Evolutionary conservation across 2,888 invertebrate species (phyloP).

Genomic region (Heliconius aoede): DNA sequence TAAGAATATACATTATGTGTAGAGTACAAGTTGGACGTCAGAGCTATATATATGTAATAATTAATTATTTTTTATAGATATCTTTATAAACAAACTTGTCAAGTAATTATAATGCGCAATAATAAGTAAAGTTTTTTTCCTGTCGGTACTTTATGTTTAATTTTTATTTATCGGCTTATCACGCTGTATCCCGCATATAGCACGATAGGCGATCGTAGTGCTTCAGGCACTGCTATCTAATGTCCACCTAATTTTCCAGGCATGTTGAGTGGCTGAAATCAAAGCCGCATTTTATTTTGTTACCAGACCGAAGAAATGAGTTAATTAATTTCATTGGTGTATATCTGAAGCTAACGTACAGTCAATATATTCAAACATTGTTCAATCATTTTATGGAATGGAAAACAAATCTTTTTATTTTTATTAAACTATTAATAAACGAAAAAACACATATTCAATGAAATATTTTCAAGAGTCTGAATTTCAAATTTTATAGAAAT

Average conservation of each 20-base stretch:
- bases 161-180: too few species aligned
- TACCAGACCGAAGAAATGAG: too few species aligned
- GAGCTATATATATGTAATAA: not conserved
- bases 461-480: too few species aligned
- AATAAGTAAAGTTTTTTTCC: not conserved
- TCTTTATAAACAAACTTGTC: not conserved
- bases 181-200: not conserved
- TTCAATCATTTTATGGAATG: not conserved
- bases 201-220: not conserved
- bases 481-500: too few species aligned
- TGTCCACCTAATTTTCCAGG: not conserved
- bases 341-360: too few species aligned
- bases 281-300: not conserved
- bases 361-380: too few species aligned
- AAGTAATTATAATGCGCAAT: not conserved
- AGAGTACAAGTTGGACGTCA: not conserved
- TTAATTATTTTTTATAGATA: slow-evolving; percentile 7
- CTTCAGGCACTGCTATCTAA: not conserved
- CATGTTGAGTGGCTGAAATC: not conserved
- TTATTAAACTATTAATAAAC: too few species aligned
- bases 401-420: not conserved
- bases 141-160: too few species aligned
- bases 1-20: not conserved
- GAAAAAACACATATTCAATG: too few species aligned
- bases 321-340: too few species aligned